Percentiles rank a stretch among this genome's conserved stretches.
phyloP scores from a whole-genome alignment of 2,888 invertebrate genomes.

The Drosophila kuntzei region DNA sequence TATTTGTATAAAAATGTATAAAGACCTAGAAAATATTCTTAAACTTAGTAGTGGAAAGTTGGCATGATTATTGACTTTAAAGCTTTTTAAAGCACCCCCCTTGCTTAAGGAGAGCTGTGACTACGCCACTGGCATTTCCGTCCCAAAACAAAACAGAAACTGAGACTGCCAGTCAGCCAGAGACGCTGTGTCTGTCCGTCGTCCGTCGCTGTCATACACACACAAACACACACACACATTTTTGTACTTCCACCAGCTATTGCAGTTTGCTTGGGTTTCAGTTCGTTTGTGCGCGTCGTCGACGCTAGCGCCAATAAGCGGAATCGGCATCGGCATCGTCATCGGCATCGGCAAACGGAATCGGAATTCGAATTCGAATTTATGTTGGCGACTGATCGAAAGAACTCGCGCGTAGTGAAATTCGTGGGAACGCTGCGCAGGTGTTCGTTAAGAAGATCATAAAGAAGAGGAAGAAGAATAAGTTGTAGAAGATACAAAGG shows the following conservation, averaged over 20 bases:
- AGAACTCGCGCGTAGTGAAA: slow-evolving; percentile 61
- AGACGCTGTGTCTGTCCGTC: slow-evolving; percentile 44
- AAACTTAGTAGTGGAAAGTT: background rate
- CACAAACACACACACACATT: slow-evolving; percentile 12
- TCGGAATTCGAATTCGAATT: slow-evolving; percentile 42
- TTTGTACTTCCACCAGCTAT: slow-evolving; percentile 71
- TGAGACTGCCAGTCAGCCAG: slow-evolving; percentile 59
- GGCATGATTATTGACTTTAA: background rate
- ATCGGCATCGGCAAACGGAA: slow-evolving; percentile 44
- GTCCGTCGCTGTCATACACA: slow-evolving; percentile 34
- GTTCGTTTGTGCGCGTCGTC: slow-evolving; percentile 68
- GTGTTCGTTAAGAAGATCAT: slow-evolving; percentile 41
- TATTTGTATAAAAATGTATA: too few relatives aligned
- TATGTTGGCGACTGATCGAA: slow-evolving; percentile 44
- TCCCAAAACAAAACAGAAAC: slow-evolving; percentile 77
- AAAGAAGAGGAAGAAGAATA: background rate
- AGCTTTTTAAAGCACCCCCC: slow-evolving; percentile 1
- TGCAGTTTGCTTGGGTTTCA: slow-evolving; percentile 75
- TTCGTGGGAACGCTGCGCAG: slow-evolving; percentile 56
- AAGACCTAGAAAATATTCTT: too few relatives aligned
- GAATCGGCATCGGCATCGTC: slow-evolving; percentile 61
- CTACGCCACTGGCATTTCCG: slow-evolving; percentile 71
- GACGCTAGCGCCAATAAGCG: slow-evolving; percentile 68
- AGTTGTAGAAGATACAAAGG: background rate
- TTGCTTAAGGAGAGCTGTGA: slow-evolving; percentile 36